Conservation (phyloP, 92 coral and sea anemone genomes). For the Phenganax marumi region DNA sequence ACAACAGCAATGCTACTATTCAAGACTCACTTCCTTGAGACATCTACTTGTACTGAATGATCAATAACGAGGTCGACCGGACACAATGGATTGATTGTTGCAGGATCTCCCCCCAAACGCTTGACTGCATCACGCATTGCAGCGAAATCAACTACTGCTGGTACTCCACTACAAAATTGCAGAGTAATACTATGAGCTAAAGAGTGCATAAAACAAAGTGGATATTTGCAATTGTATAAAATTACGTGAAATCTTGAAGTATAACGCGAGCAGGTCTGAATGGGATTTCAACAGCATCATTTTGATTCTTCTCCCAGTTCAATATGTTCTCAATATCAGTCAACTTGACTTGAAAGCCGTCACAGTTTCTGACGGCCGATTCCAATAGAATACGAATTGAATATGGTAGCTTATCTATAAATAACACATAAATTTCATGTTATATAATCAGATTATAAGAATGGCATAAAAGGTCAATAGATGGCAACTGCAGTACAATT, state of each 20-base stretch:
- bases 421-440: neutral
- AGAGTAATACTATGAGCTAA: neutral
- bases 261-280: constrained; percentile 93
- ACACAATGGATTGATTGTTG: constrained; percentile 82
- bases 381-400: constrained; percentile 89
- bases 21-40: constrained; percentile 71
- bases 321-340: constrained; percentile 84
- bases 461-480: neutral
- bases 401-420: constrained; percentile 83
- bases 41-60: constrained; percentile 97
- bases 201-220: neutral
- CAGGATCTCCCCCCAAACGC: constrained; percentile 91
- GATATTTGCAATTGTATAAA: neutral
- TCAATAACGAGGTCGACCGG: constrained; percentile 96
- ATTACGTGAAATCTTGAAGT: constrained; percentile 96
- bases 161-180: constrained; percentile 73
- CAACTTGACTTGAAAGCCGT: constrained; percentile 79
- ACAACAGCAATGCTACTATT: neutral
- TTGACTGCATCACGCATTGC: constrained; percentile 99
- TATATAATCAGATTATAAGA: neutral
- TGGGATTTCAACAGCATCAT: constrained; percentile 84
- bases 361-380: constrained; percentile 94
- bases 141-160: constrained; percentile 99
- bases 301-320: constrained; percentile 91
- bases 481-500: neutral